Evolutionary conservation across 1,140 invertebrate species (phyloP).

Genomic region (Diachasma alloeum): DNA sequence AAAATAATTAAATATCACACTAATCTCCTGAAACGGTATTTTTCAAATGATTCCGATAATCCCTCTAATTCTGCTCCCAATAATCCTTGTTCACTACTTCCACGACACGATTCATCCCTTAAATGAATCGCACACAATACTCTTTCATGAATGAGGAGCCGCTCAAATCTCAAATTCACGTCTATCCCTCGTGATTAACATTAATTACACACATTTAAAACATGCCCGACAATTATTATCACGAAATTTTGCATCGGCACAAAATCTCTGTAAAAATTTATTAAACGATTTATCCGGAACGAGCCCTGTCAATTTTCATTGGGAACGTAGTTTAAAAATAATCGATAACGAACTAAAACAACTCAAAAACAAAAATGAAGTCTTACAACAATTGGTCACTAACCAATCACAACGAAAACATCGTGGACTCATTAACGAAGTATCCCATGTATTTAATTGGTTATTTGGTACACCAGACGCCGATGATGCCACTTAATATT

Average conservation of each 20-base stretch:
- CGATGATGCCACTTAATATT: constrained; percentile 43
- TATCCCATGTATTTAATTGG: constrained; percentile 46
- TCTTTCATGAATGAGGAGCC: constrained; percentile 32
- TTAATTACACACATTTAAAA: constrained; percentile 32
- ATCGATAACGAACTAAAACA: constrained; percentile 7
- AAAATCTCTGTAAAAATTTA: neutral
- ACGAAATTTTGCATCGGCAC: neutral
- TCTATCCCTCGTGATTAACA: constrained; percentile 26
- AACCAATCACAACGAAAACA: constrained; percentile 22
- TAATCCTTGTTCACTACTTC: neutral
- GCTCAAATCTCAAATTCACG: constrained; percentile 24
- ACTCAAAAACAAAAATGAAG: constrained; percentile 28
- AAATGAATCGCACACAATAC: constrained; percentile 18
- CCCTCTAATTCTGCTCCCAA: neutral
- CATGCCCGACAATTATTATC: neutral
- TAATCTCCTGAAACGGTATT: constrained; percentile 35
- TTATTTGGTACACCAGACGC: constrained; percentile 47
- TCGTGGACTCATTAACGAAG: constrained; percentile 42
- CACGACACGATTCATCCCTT: neutral
- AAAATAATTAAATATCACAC: constrained; percentile 32
- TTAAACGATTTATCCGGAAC: neutral
- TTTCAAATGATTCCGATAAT: constrained; percentile 21
- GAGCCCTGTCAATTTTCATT: constrained; percentile 15
- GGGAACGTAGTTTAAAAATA: constrained; percentile 15
- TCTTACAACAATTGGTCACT: constrained; percentile 28